These are phyloP conservation scores for Drosophila putrida DNA, from an alignment of 2,888 invertebrate species.

Conservation along the genomic window DNA sequence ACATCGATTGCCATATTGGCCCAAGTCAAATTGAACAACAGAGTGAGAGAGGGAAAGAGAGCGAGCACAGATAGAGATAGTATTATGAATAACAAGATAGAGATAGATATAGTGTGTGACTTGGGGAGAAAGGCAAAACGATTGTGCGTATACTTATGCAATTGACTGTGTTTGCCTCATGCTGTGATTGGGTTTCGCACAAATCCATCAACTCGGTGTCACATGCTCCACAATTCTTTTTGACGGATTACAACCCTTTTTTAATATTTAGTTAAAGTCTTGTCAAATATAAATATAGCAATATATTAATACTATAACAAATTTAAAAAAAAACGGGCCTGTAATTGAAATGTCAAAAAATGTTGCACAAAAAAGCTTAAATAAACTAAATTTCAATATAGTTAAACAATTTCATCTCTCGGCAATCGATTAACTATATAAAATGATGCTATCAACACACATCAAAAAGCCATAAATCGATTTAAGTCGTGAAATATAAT, in stretches of 20 bases:
- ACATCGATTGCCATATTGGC: slow-evolving; percentile 66
- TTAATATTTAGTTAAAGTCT: no score
- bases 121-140: slow-evolving; percentile 63
- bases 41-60: slow-evolving; percentile 5
- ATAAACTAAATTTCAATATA: not conserved
- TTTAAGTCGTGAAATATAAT: no score
- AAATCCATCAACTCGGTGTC: slow-evolving; percentile 21
- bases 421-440: not conserved
- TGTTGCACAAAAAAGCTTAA: not conserved
- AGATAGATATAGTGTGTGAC: not conserved
- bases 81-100: not conserved
- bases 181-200: slow-evolving; percentile 25
- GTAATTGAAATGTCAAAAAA: not conserved
- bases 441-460: not conserved
- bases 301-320: no score
- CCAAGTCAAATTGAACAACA: slow-evolving; percentile 63
- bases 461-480: not conserved
- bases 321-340: no score
- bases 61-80: not conserved
- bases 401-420: not conserved
- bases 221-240: slow-evolving; percentile 13
- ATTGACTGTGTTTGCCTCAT: slow-evolving; percentile 14
- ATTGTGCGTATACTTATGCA: slow-evolving; percentile 45
- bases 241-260: not conserved
- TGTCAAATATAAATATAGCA: no score